phyloP scores from a whole-genome alignment of 2,113 vertebrate genomes.

The Morone chrysops region DNA sequence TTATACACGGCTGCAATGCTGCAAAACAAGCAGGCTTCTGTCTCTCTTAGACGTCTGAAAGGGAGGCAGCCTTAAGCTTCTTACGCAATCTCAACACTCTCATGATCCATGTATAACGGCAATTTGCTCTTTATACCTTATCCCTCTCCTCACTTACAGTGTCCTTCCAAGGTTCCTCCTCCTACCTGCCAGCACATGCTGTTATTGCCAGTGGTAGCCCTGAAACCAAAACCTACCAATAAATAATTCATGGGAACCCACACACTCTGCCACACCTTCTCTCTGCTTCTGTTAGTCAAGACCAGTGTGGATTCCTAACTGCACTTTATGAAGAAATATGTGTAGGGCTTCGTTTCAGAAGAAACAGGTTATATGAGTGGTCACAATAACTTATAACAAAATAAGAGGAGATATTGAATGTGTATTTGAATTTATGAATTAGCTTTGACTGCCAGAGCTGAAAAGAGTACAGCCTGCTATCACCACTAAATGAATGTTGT shows the following conservation, averaged over 20 bases:
- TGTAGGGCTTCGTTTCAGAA: not conserved
- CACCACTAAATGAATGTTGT: not conserved
- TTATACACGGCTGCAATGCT: not conserved
- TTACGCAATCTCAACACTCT: slow-evolving; percentile 16
- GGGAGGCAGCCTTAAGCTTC: not conserved
- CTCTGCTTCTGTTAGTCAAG: slow-evolving; percentile 10
- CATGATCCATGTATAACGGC: not conserved
- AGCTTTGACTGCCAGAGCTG: not conserved
- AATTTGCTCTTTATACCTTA: slow-evolving; percentile 42
- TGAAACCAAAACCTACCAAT: slow-evolving; percentile 67
- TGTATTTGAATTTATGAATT: not conserved
- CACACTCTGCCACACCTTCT: slow-evolving; percentile 7
- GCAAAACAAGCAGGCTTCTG: slow-evolving; percentile 33
- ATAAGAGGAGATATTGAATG: too few species aligned
- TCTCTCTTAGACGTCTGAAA: slow-evolving; percentile 2
- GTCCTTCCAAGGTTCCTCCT: slow-evolving; percentile 30
- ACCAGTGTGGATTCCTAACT: not conserved
- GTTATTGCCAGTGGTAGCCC: slow-evolving; percentile 36
- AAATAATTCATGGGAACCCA: slow-evolving; percentile 54
- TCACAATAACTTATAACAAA: not conserved
- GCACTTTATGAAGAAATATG: not conserved
- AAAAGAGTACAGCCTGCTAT: not conserved
- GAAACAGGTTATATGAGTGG: too few species aligned
- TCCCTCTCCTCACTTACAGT: slow-evolving; percentile 2
- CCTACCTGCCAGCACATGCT: slow-evolving; percentile 38